Base-by-base conservation (phyloP, 2,797 vertebrate genomes). In the Lophius americanus region DNA sequence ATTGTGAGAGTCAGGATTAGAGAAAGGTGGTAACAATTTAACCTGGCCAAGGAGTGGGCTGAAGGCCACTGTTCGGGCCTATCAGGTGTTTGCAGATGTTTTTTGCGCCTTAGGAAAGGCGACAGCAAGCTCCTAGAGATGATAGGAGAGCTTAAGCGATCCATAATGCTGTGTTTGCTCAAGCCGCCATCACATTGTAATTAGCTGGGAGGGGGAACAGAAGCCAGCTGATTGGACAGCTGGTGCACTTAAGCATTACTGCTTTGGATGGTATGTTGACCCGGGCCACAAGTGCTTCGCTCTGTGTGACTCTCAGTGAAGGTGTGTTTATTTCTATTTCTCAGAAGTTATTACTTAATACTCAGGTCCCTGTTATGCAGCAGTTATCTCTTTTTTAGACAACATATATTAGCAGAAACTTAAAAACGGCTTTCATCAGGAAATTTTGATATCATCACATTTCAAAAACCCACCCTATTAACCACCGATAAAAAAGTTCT, bases 21-120 rank as follows among this genome's bases (percentile, higher is more conserved):
- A 92, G 93, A 94, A 98, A 98, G 96, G 95, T 98, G 96, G 96
- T 97, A 98, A 96, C 96, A 98, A 96, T 98, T 98, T 97, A 96
- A 96, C 95, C 91, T 92, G 88, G 93, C 92, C 78, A 76, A 47
- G 6, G 89, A 94, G 94, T 91, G 94, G 91, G 93, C 93, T 89
- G 93, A 93, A 88, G 92, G 77, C 75, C 82, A 82, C 89, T 83
- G 91, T 93, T 95, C 91, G 0, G 64, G 89, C 92, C 89, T 95
- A 96, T 98, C 96, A 96, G 96, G 96, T 97, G 96, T 96, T 96
- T 95, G 94, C 95, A 95, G 93, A 96, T 94, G 92, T 93, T 89
- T 88, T 90, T 88, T 56, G 66, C 90, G 67, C 91, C 85, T 87
- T 80, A 85, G 83, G 86, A 87, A 90, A 81, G 85, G 86, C 68